These are phyloP conservation scores for Galaxias olidus DNA, from an alignment of 2,797 vertebrate species.

Conservation along the genomic window DNA sequence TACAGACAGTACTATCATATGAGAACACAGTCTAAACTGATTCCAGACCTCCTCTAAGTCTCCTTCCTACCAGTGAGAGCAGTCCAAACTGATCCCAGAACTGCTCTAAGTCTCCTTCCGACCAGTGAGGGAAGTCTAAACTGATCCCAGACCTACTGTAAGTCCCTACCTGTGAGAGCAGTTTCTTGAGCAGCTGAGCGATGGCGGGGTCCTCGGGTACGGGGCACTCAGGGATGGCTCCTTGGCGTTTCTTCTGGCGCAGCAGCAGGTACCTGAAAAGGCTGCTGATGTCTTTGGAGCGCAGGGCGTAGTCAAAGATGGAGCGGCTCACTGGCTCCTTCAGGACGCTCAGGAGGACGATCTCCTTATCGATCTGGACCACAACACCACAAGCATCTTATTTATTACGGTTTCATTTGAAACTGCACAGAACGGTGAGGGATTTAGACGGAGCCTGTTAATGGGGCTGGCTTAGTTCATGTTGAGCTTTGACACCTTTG, in stretches of 20 bases:
- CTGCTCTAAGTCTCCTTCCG: slow-evolving; percentile 22
- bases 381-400: too few relatives aligned
- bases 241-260: slow-evolving; percentile 89
- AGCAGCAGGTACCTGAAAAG: slow-evolving; percentile 93
- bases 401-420: too few relatives aligned
- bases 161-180: slow-evolving; percentile 89
- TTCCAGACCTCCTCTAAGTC: slow-evolving; percentile 5
- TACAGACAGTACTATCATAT: too few relatives aligned
- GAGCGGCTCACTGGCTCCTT: slow-evolving; percentile 94
- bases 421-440: too few relatives aligned
- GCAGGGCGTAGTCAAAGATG: slow-evolving; percentile 95
- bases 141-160: not conserved
- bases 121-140: too few relatives aligned
- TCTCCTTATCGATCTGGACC: slow-evolving; percentile 89
- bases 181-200: slow-evolving; percentile 92
- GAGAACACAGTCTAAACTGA: too few relatives aligned
- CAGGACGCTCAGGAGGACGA: slow-evolving; percentile 93
- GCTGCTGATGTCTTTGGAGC: slow-evolving; percentile 92
- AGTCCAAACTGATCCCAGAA: too few relatives aligned
- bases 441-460: too few relatives aligned
- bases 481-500: too few relatives aligned
- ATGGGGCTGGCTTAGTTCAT: too few relatives aligned
- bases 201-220: slow-evolving; percentile 90
- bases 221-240: slow-evolving; percentile 86
- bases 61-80: slow-evolving; percentile 87